phyloP scores from a whole-genome alignment of 2,888 invertebrate species.

The Hydropsyche betteni region DNA sequence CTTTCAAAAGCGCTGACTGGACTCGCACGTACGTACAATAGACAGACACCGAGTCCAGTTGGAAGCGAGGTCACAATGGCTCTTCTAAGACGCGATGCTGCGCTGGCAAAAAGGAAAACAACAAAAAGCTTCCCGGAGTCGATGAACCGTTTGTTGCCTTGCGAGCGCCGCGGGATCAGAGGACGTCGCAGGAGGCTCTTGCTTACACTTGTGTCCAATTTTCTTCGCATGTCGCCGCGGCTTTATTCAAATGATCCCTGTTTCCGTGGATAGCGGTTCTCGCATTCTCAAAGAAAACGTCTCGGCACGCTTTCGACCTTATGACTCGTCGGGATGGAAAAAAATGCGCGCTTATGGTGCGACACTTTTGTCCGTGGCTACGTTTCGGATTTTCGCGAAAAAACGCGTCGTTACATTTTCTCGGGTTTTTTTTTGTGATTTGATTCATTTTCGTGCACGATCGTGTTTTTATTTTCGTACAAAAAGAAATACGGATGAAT shows the following conservation, averaged over 20 bases:
- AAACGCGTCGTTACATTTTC: no score
- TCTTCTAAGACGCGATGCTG: conserved; percentile 16
- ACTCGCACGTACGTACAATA: no score
- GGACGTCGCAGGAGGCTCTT: neutral
- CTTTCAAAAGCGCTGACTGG: no score
- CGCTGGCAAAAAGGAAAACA: conserved; percentile 18
- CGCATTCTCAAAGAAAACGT: conserved; percentile 19
- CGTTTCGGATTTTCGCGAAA: no score
- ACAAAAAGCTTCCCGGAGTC: conserved; percentile 11
- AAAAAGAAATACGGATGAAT: no score
- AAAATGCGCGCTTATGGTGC: neutral
- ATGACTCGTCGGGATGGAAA: neutral
- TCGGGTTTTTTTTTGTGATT: no score
- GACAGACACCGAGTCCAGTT: no score
- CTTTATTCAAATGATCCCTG: conserved; percentile 14
- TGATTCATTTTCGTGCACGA: no score
- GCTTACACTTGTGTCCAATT: neutral
- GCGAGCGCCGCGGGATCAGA: neutral
- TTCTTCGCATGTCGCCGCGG: neutral
- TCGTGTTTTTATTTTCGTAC: no score
- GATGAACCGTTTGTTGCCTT: conserved; percentile 18
- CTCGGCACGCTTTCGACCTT: conserved; percentile 21
- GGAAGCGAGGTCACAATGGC: conserved; percentile 25
- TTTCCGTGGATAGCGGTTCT: conserved; percentile 8
- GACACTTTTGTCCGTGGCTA: conserved; percentile 11